Percentiles rank a stretch among this genome's conserved stretches.
Evolutionary conservation across 2,888 invertebrate genomes (phyloP).

Genomic region (Nomada flava): DNA sequence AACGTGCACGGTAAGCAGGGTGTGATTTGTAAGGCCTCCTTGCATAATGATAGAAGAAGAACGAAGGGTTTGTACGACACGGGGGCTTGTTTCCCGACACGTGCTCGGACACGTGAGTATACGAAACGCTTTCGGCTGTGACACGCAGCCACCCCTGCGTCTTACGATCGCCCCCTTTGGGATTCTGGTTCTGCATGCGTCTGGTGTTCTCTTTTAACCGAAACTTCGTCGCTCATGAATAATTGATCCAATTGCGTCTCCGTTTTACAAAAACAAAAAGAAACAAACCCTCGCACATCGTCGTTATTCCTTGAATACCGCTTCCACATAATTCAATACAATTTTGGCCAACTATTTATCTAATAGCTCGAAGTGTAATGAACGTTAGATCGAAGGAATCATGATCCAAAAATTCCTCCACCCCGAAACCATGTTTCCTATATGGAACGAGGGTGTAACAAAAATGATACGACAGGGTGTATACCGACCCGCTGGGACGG

Average conservation of each 20-base stretch:
- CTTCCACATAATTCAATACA: too few species aligned
- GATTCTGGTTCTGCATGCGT: slow-evolving; percentile 15
- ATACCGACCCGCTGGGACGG: slow-evolving; percentile 75
- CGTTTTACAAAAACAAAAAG: not conserved
- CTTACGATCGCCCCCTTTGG: slow-evolving; percentile 37
- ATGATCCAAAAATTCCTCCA: slow-evolving; percentile 32
- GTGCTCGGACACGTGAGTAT: slow-evolving; percentile 82
- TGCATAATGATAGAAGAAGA: slow-evolving; percentile 74
- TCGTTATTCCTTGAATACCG: not conserved
- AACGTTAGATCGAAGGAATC: too few species aligned
- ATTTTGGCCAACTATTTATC: too few species aligned
- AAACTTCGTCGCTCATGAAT: slow-evolving; percentile 17
- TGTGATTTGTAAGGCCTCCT: slow-evolving; percentile 80
- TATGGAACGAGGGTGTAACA: slow-evolving; percentile 44
- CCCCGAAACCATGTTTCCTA: slow-evolving; percentile 1
- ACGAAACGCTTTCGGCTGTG: slow-evolving; percentile 80
- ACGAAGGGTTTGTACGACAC: slow-evolving; percentile 63
- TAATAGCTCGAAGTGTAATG: not conserved
- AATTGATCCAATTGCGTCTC: slow-evolving; percentile 28
- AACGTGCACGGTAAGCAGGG: slow-evolving; percentile 72
- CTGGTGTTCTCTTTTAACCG: slow-evolving; percentile 20
- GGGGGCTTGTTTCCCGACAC: slow-evolving; percentile 78
- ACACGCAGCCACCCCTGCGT: slow-evolving; percentile 70
- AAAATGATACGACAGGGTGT: slow-evolving; percentile 58
- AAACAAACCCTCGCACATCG: too few species aligned